Evolutionary conservation across 2,113 vertebrate genomes (phyloP).

Genomic region (Polypterus senegalus): DNA sequence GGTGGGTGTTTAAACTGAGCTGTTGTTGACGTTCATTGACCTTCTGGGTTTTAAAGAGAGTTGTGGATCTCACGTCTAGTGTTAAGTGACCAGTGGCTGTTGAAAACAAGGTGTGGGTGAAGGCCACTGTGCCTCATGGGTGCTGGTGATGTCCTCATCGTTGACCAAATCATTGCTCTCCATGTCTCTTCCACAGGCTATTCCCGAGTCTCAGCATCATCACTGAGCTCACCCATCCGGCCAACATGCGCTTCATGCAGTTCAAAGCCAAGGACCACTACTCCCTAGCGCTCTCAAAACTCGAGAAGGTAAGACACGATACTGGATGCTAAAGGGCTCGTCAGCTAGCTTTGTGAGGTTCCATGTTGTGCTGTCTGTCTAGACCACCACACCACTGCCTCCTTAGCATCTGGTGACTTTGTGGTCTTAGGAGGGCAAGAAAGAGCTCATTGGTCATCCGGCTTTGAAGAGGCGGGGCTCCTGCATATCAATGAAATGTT

Average conservation of each 20-base stretch:
- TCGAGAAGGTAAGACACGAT: conserved; percentile 54
- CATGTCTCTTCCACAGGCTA: conserved; percentile 35
- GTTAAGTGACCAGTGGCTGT: too few species aligned
- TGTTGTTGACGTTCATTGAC: too few species aligned
- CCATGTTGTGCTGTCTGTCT: too few species aligned
- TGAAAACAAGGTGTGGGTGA: too few species aligned
- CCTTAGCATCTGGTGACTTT: not conserved
- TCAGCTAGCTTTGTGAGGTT: too few species aligned
- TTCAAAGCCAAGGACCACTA: conserved; percentile 69
- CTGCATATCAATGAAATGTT: too few species aligned
- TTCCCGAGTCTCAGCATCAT: conserved; percentile 68
- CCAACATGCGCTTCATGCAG: conserved; percentile 75
- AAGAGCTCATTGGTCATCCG: too few species aligned
- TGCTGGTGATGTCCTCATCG: not conserved
- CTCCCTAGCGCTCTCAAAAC: conserved; percentile 60
- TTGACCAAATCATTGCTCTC: not conserved
- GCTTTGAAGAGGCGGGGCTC: too few species aligned
- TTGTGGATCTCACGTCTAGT: too few species aligned
- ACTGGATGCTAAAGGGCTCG: too few species aligned
- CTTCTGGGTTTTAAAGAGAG: too few species aligned
- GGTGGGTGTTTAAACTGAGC: too few species aligned
- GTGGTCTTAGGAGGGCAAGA: not conserved
- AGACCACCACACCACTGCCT: not conserved
- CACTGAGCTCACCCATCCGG: conserved; percentile 65
- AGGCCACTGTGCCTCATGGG: not conserved